Percentiles rank a stretch among this genome's conserved stretches.
These are phyloP conservation scores for Anas platyrhynchos DNA, from an alignment of 2,113 vertebrate genomes.

Conservation along the genomic window DNA sequence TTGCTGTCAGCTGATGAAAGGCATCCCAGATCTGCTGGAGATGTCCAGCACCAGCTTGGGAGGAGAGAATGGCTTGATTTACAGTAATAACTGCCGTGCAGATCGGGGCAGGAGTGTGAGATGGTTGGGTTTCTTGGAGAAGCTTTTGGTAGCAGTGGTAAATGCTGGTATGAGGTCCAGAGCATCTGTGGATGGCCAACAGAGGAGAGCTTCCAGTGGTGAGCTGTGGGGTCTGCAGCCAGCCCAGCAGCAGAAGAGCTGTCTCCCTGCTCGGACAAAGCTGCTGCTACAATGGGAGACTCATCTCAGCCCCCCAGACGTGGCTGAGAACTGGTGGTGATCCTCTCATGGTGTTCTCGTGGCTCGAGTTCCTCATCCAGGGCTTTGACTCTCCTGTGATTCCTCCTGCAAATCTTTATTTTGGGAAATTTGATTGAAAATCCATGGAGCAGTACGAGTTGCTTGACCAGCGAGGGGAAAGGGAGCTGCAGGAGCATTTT, in stretches of 20 bases:
- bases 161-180: neutral
- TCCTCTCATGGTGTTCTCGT: neutral
- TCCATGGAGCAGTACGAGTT: neutral
- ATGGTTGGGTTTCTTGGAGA: neutral
- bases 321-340: accelerated
- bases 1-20: neutral
- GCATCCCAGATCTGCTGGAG: neutral
- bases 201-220: neutral
- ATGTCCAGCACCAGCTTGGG: neutral
- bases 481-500: neutral
- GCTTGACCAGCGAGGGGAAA: neutral
- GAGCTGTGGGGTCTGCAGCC: too few species aligned
- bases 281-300: neutral
- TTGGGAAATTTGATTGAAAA: constrained; percentile 8
- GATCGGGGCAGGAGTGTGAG: neutral
- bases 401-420: neutral
- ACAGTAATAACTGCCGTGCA: neutral
- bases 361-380: neutral
- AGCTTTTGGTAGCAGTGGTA: neutral
- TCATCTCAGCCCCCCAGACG: neutral
- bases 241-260: too few species aligned
- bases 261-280: neutral
- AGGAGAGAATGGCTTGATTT: neutral
- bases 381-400: neutral
- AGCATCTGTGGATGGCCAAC: neutral